phyloP scores from a whole-genome alignment of 2,888 invertebrate species.

The Alloscopus bannaensis region DNA sequence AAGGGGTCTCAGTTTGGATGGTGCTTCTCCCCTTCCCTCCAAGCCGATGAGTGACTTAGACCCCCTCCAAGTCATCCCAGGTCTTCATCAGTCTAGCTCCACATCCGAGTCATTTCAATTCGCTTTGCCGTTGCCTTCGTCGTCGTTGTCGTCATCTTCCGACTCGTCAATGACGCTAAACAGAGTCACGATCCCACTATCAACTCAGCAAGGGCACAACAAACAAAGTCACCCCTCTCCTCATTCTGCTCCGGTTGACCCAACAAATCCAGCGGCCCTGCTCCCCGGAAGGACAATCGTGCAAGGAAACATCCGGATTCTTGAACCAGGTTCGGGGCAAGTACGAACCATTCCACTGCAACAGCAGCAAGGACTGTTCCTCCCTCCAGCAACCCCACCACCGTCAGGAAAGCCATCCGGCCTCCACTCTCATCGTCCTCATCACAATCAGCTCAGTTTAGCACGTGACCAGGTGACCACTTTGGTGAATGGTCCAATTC shows the following conservation, averaged over 20 bases:
- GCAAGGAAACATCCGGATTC: slow-evolving; percentile 58
- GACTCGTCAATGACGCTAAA: slow-evolving; percentile 25
- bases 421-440: slow-evolving; percentile 8
- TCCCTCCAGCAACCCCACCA: slow-evolving; percentile 24
- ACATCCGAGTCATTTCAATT: background rate
- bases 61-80: slow-evolving; percentile 1
- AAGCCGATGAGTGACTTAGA: slow-evolving; percentile 12
- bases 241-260: slow-evolving; percentile 25
- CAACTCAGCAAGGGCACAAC: slow-evolving; percentile 15
- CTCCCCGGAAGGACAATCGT: slow-evolving; percentile 65
- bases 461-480: slow-evolving; percentile 9
- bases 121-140: slow-evolving; percentile 45
- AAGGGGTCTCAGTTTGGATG: slow-evolving; percentile 66
- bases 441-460: slow-evolving; percentile 21
- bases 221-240: slow-evolving; percentile 22
- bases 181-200: slow-evolving; percentile 31
- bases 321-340: slow-evolving; percentile 62
- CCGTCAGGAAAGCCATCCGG: background rate
- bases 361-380: slow-evolving; percentile 36
- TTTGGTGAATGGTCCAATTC: slow-evolving; percentile 44
- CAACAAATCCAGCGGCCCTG: slow-evolving; percentile 35
- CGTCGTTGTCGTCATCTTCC: slow-evolving; percentile 43
- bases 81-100: slow-evolving; percentile 1
- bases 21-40: slow-evolving; percentile 46
- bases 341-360: slow-evolving; percentile 59